A percentile compares a stretch with the other conserved stretches of the same genome.
phyloP scores from a whole-genome alignment of 2,113 vertebrate species.

The Ophthalmolycus amberensis region DNA sequence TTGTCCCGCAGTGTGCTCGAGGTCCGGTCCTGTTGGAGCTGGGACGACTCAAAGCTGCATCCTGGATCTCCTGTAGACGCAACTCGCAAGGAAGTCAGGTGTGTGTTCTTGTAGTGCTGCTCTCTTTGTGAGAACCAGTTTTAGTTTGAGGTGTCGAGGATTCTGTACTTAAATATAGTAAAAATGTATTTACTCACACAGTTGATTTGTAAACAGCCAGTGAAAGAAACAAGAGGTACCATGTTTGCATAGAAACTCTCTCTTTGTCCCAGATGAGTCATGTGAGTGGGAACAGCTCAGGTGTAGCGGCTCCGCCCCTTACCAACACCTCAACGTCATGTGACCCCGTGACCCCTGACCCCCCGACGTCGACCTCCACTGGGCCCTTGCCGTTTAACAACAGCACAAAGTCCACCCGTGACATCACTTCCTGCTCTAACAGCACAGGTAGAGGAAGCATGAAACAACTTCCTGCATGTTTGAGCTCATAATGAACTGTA shows the following conservation, averaged over 20 bases:
- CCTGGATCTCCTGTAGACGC: slow-evolving; percentile 88
- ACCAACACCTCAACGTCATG: slow-evolving; percentile 45
- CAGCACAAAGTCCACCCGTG: slow-evolving; percentile 79
- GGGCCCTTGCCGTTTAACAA: slow-evolving; percentile 80
- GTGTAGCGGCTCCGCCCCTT: slow-evolving; percentile 70
- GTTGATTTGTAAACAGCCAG: background rate
- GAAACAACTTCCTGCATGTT: background rate
- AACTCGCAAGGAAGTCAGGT: slow-evolving; percentile 90
- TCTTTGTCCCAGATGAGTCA: slow-evolving; percentile 81
- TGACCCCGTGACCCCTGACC: slow-evolving; percentile 20
- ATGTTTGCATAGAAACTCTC: background rate
- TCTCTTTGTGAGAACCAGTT: background rate
- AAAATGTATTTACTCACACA: background rate
- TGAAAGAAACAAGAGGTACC: background rate
- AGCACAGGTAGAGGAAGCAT: slow-evolving; percentile 40
- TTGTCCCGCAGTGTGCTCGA: slow-evolving; percentile 88
- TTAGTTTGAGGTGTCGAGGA: background rate
- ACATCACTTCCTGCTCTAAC: slow-evolving; percentile 48
- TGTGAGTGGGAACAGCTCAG: slow-evolving; percentile 74
- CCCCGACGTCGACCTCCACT: background rate
- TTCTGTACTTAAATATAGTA: background rate
- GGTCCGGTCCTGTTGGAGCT: slow-evolving; percentile 92
- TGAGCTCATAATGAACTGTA: background rate
- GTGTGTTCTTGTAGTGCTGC: slow-evolving; percentile 50
- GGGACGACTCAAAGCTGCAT: slow-evolving; percentile 91